Percentiles rank a stretch among this genome's conserved stretches.
These are phyloP conservation scores for Aporophyla nigra DNA, from an alignment of 2,888 invertebrate species.

Conservation along the genomic window DNA sequence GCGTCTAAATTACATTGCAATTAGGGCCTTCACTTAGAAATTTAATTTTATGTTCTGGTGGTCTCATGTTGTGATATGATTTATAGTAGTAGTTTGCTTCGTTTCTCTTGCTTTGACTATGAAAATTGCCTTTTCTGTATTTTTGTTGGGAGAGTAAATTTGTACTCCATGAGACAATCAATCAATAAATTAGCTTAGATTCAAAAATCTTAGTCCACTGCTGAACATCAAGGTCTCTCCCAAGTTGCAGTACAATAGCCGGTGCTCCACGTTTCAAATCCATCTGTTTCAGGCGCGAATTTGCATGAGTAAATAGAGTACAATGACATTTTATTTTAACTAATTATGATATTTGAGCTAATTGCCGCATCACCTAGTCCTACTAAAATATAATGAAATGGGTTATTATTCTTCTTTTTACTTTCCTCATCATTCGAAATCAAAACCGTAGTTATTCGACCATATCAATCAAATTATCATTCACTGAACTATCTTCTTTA, in stretches of 20 bases:
- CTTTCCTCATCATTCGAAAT: conserved; percentile 3
- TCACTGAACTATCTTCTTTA: conserved; percentile 48
- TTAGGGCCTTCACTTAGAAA: neutral
- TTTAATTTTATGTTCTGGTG: neutral
- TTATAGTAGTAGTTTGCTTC: neutral
- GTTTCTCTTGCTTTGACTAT: neutral
- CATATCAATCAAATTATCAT: conserved; percentile 35
- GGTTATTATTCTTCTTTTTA: neutral
- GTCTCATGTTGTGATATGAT: neutral
- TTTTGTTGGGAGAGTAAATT: neutral
- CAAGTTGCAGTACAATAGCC: too few species aligned
- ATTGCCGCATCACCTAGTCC: neutral
- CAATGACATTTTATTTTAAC: neutral
- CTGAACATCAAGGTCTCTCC: neutral
- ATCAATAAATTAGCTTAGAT: neutral
- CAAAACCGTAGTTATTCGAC: neutral
- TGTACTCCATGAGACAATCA: neutral
- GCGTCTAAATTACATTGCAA: neutral
- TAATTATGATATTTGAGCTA: neutral
- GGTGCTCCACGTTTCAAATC: too few species aligned
- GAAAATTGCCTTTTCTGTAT: neutral
- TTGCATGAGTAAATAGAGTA: neutral
- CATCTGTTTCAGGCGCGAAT: neutral
- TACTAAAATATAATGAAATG: conserved; percentile 4
- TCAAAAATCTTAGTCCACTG: neutral